These are phyloP conservation scores for Delia radicum DNA, from an alignment of 1,140 invertebrate species.

Conservation along the genomic window DNA sequence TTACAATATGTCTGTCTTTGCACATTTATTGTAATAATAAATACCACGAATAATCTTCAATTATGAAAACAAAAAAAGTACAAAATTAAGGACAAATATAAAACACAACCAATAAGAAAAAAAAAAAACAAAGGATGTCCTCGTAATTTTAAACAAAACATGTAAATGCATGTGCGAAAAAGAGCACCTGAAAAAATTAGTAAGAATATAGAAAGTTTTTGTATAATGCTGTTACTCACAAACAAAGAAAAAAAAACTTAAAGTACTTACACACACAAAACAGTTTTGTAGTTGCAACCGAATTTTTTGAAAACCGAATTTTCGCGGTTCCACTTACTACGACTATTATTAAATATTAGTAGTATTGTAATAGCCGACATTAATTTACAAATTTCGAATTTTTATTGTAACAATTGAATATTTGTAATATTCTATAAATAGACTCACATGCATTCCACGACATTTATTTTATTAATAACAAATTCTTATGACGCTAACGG, in stretches of 20 bases:
- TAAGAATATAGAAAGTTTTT: not conserved
- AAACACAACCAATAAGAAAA: not conserved
- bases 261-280: not conserved
- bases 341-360: too few relatives aligned
- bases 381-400: too few relatives aligned
- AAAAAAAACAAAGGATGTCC: not conserved
- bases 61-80: not conserved
- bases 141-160: not conserved
- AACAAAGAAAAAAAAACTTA: not conserved
- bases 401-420: too few relatives aligned
- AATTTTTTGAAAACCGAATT: too few relatives aligned
- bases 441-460: too few relatives aligned
- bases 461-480: too few relatives aligned
- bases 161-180: conserved; percentile 31
- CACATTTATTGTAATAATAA: not conserved
- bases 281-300: too few relatives aligned
- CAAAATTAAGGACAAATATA: not conserved
- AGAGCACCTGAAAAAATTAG: conserved; percentile 31
- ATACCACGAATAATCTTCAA: not conserved
- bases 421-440: too few relatives aligned
- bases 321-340: too few relatives aligned
- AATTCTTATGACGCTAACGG: too few relatives aligned
- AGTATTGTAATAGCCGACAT: too few relatives aligned
- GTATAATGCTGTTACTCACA: conserved; percentile 10
- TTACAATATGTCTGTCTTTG: not conserved